phyloP scores from a whole-genome alignment of 2,113 vertebrate genomes.

The Spheniscus mendiculus region DNA sequence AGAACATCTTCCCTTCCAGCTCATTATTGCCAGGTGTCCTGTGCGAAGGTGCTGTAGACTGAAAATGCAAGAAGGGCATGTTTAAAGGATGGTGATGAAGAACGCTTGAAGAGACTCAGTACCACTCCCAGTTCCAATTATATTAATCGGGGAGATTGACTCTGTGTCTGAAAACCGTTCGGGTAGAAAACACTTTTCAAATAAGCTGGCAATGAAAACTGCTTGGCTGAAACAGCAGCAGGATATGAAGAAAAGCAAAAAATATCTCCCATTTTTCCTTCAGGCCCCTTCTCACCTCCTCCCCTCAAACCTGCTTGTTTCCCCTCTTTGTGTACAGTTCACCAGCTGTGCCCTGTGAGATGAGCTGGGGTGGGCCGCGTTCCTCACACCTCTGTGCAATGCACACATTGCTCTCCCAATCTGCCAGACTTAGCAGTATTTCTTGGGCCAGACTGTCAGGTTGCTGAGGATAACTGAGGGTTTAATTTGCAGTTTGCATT shows the following conservation, averaged over 20 bases:
- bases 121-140: neutral
- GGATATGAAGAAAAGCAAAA: neutral
- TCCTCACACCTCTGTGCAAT: constrained; percentile 64
- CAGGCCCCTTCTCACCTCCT: neutral
- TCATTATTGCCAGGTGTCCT: neutral
- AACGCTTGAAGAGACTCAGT: neutral
- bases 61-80: neutral
- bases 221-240: neutral
- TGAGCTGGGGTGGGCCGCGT: neutral
- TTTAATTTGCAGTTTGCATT: constrained; percentile 45
- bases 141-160: neutral
- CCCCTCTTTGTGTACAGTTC: constrained; percentile 9
- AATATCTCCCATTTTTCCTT: neutral
- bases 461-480: neutral
- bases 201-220: neutral
- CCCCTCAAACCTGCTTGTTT: neutral
- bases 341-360: constrained; percentile 7
- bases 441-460: neutral
- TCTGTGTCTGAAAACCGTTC: neutral
- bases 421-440: constrained; percentile 15
- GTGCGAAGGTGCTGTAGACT: neutral
- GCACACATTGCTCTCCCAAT: neutral
- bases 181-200: neutral
- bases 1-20: neutral
- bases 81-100: neutral